phyloP scores from a whole-genome alignment of 2,797 vertebrate species.

The Siniperca obscura region DNA sequence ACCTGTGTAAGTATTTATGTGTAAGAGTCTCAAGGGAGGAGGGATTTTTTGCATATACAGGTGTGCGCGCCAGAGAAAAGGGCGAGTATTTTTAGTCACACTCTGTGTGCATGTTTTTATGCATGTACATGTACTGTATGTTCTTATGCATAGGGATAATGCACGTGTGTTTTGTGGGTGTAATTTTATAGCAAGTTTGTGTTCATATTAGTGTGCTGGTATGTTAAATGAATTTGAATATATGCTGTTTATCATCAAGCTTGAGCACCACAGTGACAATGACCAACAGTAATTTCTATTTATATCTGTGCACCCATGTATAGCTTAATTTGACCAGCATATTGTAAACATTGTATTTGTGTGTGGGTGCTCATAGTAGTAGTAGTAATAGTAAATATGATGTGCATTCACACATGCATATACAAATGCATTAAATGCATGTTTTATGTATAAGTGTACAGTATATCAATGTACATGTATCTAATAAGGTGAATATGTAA shows the following conservation, averaged over 20 bases:
- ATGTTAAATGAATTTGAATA: constrained; percentile 6
- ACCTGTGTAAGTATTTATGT: constrained; percentile 70
- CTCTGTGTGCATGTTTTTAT: neutral
- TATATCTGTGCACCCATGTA: neutral
- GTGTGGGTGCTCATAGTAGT: neutral
- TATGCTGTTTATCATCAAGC: neutral
- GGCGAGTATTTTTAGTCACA: constrained; percentile 13
- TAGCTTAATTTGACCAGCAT: neutral
- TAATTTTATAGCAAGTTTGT: neutral
- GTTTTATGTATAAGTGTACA: neutral
- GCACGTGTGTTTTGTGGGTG: neutral
- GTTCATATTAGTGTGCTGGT: neutral
- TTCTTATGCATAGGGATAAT: neutral
- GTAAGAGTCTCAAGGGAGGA: constrained; percentile 40
- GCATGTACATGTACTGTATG: neutral
- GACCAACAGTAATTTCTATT: neutral
- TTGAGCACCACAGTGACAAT: neutral
- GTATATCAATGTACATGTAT: neutral
- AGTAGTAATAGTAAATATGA: neutral
- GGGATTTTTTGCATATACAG: constrained; percentile 59
- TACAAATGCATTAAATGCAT: neutral
- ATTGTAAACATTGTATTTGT: neutral
- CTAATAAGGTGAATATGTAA: neutral
- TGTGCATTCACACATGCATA: neutral
- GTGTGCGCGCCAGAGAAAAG: constrained; percentile 25